Conservation (phyloP, 2,113 vertebrate genomes). For the Pteropus alecto region DNA sequence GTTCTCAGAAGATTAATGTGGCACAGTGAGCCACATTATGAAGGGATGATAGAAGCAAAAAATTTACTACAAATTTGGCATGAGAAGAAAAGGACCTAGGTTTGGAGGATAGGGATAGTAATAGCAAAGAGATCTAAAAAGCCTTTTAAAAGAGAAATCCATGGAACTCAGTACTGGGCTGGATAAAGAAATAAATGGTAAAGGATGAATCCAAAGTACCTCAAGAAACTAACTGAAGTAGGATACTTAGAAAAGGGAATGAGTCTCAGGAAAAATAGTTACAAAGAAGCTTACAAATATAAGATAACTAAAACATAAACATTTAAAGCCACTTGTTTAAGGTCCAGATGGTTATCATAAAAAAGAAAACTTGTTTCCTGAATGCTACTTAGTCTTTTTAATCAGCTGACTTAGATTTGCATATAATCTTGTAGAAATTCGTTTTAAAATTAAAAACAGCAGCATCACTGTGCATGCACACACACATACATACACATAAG, state of each 20-base stretch:
- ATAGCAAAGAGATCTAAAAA: not conserved
- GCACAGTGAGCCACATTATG: not conserved
- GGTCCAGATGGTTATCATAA: not conserved
- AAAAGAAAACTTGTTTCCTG: not conserved
- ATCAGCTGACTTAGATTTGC: not conserved
- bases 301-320: not conserved
- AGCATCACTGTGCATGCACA: not conserved
- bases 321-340: not conserved
- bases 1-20: not conserved
- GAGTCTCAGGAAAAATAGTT: not conserved
- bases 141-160: not conserved
- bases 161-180: not conserved
- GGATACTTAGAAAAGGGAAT: not conserved
- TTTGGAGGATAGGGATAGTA: not conserved
- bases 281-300: not conserved
- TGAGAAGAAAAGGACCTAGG: not conserved
- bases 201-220: not conserved
- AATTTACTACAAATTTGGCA: not conserved
- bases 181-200: not conserved
- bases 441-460: not conserved
- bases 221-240: not conserved
- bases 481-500: not conserved
- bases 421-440: not conserved
- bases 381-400: not conserved
- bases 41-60: not conserved